Base-by-base conservation (phyloP, 2,888 invertebrate genomes). In the Syrphus vitripennis region DNA sequence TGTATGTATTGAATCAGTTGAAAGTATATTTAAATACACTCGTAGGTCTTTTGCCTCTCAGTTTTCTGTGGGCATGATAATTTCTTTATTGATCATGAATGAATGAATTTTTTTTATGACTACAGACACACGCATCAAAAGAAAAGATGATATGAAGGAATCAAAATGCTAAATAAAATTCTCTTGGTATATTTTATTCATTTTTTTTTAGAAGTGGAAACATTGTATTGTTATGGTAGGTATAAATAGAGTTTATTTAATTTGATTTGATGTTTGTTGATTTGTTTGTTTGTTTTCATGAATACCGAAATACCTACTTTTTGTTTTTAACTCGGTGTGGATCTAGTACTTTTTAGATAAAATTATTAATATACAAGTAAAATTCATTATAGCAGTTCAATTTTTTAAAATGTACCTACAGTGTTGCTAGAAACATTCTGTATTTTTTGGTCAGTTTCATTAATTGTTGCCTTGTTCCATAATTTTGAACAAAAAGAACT, bases 11-110 rank as follows among this genome's bases (percentile, higher is more conserved):
- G 9, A n/a, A 24, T 40, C 53, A 26, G 16, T 31, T 16, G n/a
- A 19, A 55, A 55, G 16, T 55, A 31, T 55, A 19, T 14, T 24
- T 21, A 59, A 59, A 59, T 34, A 34, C 10, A 48, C 19, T n/a
- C n/a, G 19, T 34, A 19, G 29, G 57, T 59, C 34, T 59, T 59
- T 59, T 3, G 34, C 19, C 14, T 59, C 34, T 63, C 42, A 26
- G 42, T 19, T 63, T 63, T 63, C 21, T 42, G 40, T 63, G 42
- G 21, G 6, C 14, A 59, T 34, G n/a, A 63, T 42, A 16, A 42
- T 42, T 63, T 63, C 42, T 63, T 63, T 63, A 42, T 63, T 63
- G 40, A 16, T 63, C 63, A 63, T 63, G 42, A 63, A 63, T 63
- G 63, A 40, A 63, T 42, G 40, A 34, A 29, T 10, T 24, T 63